Evolutionary conservation across 35 echinoderm and acorn worm species (phyloP).

Genomic region (Hemicentrotus pulcherrimus): DNA sequence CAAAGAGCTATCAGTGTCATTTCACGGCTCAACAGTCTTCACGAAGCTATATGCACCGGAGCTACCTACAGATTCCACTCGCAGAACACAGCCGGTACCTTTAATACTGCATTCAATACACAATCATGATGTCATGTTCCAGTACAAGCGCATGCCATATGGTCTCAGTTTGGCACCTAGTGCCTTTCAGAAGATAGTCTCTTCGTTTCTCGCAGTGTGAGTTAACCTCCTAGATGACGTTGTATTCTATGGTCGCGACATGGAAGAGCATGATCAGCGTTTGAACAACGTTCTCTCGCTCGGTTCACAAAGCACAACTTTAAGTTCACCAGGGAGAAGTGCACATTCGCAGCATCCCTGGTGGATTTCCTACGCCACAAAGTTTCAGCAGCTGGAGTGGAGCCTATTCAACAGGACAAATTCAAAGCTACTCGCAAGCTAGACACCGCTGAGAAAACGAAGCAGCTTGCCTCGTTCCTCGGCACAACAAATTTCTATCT

Average conservation of each 20-base stretch:
- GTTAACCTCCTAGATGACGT: slow-evolving; percentile 34
- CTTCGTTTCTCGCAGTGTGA: not conserved
- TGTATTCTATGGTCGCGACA: not conserved
- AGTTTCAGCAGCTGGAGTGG: slow-evolving; percentile 8
- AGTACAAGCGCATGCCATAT: slow-evolving; percentile 20
- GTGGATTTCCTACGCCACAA: slow-evolving; percentile 50
- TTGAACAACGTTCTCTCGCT: not conserved
- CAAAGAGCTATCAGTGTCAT: slow-evolving; percentile 23
- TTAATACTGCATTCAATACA: slow-evolving; percentile 43
- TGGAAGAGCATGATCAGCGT: slow-evolving; percentile 5
- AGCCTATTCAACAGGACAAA: too few species aligned
- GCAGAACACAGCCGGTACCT: not conserved
- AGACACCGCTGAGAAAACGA: too few species aligned
- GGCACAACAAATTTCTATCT: too few species aligned
- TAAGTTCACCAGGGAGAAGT: slow-evolving; percentile 64
- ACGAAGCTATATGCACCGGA: slow-evolving; percentile 2
- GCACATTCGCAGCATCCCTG: slow-evolving; percentile 30
- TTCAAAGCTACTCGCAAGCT: too few species aligned
- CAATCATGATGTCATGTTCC: slow-evolving; percentile 55
- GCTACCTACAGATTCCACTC: slow-evolving; percentile 35
- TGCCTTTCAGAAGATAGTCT: slow-evolving; percentile 47
- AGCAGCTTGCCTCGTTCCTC: too few species aligned
- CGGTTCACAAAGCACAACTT: not conserved
- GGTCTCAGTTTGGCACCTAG: slow-evolving; percentile 23
- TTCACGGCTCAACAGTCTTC: slow-evolving; percentile 22